Percentiles rank a stretch among this genome's conserved stretches.
These are phyloP conservation scores for Philypnodon macrostomus DNA, from an alignment of 2,797 vertebrate species.

Conservation along the genomic window DNA sequence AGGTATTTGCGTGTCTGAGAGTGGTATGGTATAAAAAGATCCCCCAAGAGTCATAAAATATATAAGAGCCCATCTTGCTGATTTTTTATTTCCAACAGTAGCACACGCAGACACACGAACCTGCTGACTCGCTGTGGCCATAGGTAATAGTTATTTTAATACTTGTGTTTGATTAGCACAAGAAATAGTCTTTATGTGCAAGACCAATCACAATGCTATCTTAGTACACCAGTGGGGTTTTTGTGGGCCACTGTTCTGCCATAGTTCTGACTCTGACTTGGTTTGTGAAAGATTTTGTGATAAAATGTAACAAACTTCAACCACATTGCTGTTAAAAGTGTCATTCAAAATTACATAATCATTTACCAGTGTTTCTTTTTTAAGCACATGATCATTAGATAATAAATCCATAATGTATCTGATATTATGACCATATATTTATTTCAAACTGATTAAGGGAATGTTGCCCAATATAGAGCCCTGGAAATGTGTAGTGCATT, in stretches of 20 bases:
- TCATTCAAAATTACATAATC: not conserved
- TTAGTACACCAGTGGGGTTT: too few species aligned
- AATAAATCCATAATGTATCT: not conserved
- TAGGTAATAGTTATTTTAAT: constrained; percentile 12
- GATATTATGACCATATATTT: constrained; percentile 5
- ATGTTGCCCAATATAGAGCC: too few species aligned
- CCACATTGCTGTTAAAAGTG: too few species aligned
- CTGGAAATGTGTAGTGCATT: too few species aligned
- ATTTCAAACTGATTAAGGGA: too few species aligned
- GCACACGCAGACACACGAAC: constrained; percentile 23
- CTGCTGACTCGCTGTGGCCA: constrained; percentile 6
- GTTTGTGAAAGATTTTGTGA: too few species aligned
- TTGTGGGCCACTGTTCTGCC: too few species aligned
- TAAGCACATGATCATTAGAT: not conserved
- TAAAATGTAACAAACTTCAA: too few species aligned
- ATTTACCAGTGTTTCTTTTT: not conserved
- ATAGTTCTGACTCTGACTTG: too few species aligned
- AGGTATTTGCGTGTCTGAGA: constrained; percentile 57
- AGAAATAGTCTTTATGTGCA: too few species aligned
- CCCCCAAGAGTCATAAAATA: constrained; percentile 67
- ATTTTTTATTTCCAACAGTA: constrained; percentile 64
- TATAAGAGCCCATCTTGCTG: constrained; percentile 64
- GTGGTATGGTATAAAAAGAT: constrained; percentile 64
- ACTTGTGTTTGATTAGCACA: not conserved
- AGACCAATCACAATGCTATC: too few species aligned